These are phyloP conservation scores for Amphiprion clarkii DNA, from an alignment of 2,797 vertebrate species.

Conservation along the genomic window DNA sequence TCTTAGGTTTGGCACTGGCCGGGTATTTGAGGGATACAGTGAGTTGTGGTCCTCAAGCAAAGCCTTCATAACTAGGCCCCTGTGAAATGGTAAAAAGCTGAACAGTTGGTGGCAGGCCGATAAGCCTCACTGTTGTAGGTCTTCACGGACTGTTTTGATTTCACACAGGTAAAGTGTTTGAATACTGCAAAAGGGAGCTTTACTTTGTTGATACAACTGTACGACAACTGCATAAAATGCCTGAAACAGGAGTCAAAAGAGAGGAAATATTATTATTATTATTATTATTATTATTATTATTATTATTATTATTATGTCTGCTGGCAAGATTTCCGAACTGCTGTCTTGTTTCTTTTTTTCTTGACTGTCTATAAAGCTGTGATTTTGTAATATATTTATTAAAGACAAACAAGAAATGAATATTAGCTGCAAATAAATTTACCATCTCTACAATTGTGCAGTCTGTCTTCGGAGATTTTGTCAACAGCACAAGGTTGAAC, in stretches of 20 bases:
- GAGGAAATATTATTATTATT: constrained; percentile 13
- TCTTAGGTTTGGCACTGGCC: constrained; percentile 72
- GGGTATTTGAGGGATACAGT: constrained; percentile 55
- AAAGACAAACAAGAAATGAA: constrained; percentile 33
- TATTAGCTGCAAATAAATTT: constrained; percentile 55
- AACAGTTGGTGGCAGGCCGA: constrained; percentile 38
- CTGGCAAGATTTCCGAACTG: constrained; percentile 31
- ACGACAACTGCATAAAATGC: constrained; percentile 25
- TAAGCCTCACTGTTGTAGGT: constrained; percentile 61
- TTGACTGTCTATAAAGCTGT: constrained; percentile 65
- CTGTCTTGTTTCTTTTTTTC: constrained; percentile 46
- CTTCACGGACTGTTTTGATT: constrained; percentile 32
- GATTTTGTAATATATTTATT: constrained; percentile 76
- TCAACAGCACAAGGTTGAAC: constrained; percentile 17
- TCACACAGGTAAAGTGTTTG: constrained; percentile 30
- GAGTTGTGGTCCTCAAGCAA: constrained; percentile 53
- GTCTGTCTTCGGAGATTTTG: constrained; percentile 28
- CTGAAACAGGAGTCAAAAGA: constrained; percentile 29
- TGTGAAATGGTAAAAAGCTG: constrained; percentile 48
- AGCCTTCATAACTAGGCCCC: constrained; percentile 56
- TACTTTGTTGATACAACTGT: constrained; percentile 21
- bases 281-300: not conserved
- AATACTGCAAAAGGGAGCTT: constrained; percentile 49
- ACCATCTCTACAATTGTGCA: not conserved
- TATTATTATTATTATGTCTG: constrained; percentile 23